Evolutionary conservation across 2,888 invertebrate genomes (phyloP).

Genomic region (Drosophila dives): DNA sequence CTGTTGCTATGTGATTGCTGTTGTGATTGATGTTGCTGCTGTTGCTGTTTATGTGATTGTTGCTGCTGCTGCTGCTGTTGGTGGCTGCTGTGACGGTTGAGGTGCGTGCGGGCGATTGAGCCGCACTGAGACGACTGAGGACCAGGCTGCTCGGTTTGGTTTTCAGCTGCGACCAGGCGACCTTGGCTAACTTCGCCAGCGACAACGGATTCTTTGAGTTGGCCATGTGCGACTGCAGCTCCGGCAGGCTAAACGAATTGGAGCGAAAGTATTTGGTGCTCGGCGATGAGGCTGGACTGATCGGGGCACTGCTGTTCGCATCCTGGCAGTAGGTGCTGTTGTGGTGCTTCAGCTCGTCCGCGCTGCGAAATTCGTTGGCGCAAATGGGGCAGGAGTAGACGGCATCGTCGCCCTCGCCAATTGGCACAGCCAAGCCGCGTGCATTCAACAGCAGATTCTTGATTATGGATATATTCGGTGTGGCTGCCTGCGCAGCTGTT

Average conservation of each 20-base stretch:
- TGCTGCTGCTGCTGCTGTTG: slow-evolving; percentile 15
- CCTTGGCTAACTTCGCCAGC: slow-evolving; percentile 83
- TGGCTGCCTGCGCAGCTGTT: slow-evolving; percentile 64
- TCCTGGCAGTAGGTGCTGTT: slow-evolving; percentile 92
- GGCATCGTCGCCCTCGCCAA: slow-evolving; percentile 87
- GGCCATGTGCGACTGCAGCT: slow-evolving; percentile 85
- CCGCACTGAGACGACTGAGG: slow-evolving; percentile 84
- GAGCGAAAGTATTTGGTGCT: slow-evolving; percentile 86
- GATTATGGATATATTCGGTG: slow-evolving; percentile 89
- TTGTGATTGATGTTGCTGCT: slow-evolving; percentile 4
- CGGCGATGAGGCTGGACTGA: slow-evolving; percentile 84
- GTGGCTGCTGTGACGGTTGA: slow-evolving; percentile 22
- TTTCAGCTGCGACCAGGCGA: slow-evolving; percentile 84
- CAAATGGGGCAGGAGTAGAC: slow-evolving; percentile 91
- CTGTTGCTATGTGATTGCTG: slow-evolving; percentile 8
- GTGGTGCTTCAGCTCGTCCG: slow-evolving; percentile 93
- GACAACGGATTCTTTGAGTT: slow-evolving; percentile 82
- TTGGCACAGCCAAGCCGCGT: slow-evolving; percentile 85
- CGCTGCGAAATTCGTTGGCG: slow-evolving; percentile 91
- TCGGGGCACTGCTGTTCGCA: slow-evolving; percentile 84
- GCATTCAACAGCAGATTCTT: slow-evolving; percentile 92
- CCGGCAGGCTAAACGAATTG: slow-evolving; percentile 87
- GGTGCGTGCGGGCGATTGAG: slow-evolving; percentile 73
- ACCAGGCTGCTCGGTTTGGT: slow-evolving; percentile 87
- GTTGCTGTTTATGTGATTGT: slow-evolving; percentile 3